Conservation (phyloP, 1,140 invertebrate genomes). For the Andricus grossulariae region DNA sequence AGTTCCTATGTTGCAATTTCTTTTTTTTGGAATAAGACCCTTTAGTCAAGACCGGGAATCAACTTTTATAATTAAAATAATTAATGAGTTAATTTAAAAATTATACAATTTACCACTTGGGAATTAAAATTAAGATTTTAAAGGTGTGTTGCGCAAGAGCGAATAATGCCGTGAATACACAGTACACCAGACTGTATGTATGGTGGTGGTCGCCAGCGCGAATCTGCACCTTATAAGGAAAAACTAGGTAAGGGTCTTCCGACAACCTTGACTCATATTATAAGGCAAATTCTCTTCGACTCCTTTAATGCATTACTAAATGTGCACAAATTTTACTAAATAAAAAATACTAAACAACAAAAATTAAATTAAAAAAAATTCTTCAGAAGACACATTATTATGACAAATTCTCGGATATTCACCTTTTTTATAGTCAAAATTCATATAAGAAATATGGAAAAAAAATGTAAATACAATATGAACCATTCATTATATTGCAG, state of each 20-base stretch:
- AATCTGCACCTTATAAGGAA: slow-evolving; percentile 66
- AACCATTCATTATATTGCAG: no score
- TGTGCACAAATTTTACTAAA: background rate
- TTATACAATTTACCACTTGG: slow-evolving; percentile 31
- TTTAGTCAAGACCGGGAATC: background rate
- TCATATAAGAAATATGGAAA: no score
- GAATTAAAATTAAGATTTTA: slow-evolving; percentile 29
- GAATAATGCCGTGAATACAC: slow-evolving; percentile 43
- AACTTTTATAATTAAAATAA: slow-evolving; percentile 9
- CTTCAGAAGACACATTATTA: background rate
- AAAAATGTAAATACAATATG: no score
- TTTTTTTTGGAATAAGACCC: background rate
- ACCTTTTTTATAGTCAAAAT: no score
- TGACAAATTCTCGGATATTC: no score
- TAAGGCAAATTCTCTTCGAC: slow-evolving; percentile 47
- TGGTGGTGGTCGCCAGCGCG: slow-evolving; percentile 44
- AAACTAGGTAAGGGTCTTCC: slow-evolving; percentile 70
- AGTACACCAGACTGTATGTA: background rate
- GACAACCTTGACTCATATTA: slow-evolving; percentile 65
- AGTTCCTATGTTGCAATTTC: background rate
- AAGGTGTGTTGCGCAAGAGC: slow-evolving; percentile 53
- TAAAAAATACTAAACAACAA: background rate
- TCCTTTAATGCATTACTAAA: background rate
- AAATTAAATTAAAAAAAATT: background rate
- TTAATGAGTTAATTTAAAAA: slow-evolving; percentile 33